Base-by-base conservation (phyloP, 2,797 vertebrate species). In the Bovichtus diacanthus region DNA sequence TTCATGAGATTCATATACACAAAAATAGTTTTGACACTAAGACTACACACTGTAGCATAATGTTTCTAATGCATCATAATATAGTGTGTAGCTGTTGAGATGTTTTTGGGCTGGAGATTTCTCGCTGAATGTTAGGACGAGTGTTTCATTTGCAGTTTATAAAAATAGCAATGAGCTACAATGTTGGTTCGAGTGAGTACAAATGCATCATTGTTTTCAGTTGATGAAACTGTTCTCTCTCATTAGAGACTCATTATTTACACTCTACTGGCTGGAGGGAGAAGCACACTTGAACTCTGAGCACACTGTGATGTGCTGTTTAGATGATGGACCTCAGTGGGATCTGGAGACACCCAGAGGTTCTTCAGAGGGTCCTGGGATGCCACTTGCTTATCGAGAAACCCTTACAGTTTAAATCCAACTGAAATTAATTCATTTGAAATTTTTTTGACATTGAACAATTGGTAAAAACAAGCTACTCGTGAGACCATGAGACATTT, bases 161-260 rank as follows among this genome's bases (percentile, higher is more conserved):
- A 64, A 53, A 74, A 76, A 76, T 27, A 82, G 38, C 39, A n/a
- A 19, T 2, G 38, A 67, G n/a, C 21, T 47, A 12, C 25, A 46
- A 65, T 60, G 44, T 18, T 62, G 38, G 61, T 60, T 53, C 51
- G 74, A 69, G 25, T 2, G 44, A 70, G 67, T 5, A 87, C 76
- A 90, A 81, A 55, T 4, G 38, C 49, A 23, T 59, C 81, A 74
- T 70, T 87, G 78, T 78, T 76, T 67, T 62, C 49, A 49, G 71
- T 63, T 4, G 23, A 56, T 38, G n/a, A 50, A 63, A 34, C 53
- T 60, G 70, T 50, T 55, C 11, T 12, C 21, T 74, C 69, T 86
- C 85, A 84, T 86, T 85, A 88, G 60, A 79, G 47, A n/a, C 27
- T 55, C 19, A 39, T 87, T 74, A 81, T 68, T 66, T 74, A 79